Evolutionary conservation across 2,113 vertebrate species (phyloP).

Genomic region (Parus major): DNA sequence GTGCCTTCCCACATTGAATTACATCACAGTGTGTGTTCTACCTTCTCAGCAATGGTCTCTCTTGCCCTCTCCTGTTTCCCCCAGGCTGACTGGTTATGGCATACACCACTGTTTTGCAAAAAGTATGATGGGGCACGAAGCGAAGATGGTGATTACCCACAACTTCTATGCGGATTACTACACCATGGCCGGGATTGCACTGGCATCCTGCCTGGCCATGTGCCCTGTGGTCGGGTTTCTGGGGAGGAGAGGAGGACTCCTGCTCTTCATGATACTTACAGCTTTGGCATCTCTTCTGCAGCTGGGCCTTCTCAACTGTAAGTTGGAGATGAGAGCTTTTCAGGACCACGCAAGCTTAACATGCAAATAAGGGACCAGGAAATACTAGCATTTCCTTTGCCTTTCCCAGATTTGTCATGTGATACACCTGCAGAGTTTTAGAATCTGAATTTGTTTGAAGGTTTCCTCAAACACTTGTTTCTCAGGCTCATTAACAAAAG

Average conservation of each 20-base stretch:
- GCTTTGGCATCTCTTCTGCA: constrained; percentile 93
- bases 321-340: constrained; percentile 62
- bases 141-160: constrained; percentile 82
- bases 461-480: neutral
- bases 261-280: constrained; percentile 97
- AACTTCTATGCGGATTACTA: constrained; percentile 95
- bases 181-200: constrained; percentile 89
- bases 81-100: constrained; percentile 90
- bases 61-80: neutral
- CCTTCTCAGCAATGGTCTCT: neutral
- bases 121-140: constrained; percentile 91
- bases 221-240: constrained; percentile 88
- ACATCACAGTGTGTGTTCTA: fast-evolving
- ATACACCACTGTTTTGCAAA: constrained; percentile 98
- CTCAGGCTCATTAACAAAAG: neutral
- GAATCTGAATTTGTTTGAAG: neutral
- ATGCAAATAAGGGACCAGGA: neutral
- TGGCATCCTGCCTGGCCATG: constrained; percentile 90
- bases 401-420: neutral
- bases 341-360: fast-evolving
- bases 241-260: constrained; percentile 90
- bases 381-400: neutral
- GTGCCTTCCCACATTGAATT: fast-evolving
- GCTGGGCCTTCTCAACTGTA: constrained; percentile 93
- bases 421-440: neutral